Conservation (phyloP, 1,140 invertebrate species). For the Drosophila equinoxialis region DNA sequence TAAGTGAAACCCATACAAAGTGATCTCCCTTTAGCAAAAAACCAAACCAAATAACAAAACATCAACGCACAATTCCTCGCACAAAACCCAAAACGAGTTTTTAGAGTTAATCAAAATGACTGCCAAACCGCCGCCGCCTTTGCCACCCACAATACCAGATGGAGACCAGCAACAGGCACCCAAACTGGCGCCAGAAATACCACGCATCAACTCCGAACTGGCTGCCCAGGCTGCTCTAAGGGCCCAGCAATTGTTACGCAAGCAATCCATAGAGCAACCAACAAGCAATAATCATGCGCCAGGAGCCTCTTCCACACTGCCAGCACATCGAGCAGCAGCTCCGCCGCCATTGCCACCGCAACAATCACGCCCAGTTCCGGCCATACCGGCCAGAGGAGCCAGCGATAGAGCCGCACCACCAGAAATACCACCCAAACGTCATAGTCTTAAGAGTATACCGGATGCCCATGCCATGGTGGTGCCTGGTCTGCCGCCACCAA, state of each 20-base stretch:
- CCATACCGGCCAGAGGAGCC: slow-evolving; percentile 77
- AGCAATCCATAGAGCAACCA: slow-evolving; percentile 58
- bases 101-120: slow-evolving; percentile 43
- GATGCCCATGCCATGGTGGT: slow-evolving; percentile 64
- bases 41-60: slow-evolving; percentile 2
- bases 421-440: slow-evolving; percentile 81
- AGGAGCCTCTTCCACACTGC: slow-evolving; percentile 20
- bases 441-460: slow-evolving; percentile 76
- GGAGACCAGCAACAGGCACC: slow-evolving; percentile 47
- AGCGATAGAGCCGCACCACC: slow-evolving; percentile 71
- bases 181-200: slow-evolving; percentile 77
- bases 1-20: slow-evolving; percentile 39
- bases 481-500: slow-evolving; percentile 52
- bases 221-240: slow-evolving; percentile 79
- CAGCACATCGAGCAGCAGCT: slow-evolving; percentile 31
- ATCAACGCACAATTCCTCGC: slow-evolving; percentile 5
- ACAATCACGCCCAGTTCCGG: slow-evolving; percentile 74
- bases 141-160: slow-evolving; percentile 51
- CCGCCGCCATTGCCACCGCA: slow-evolving; percentile 73
- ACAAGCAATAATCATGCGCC: slow-evolving; percentile 32
- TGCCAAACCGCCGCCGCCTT: slow-evolving; percentile 68
- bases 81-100: slow-evolving; percentile 14
- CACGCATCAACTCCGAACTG: slow-evolving; percentile 74
- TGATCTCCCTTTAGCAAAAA: slow-evolving; percentile 8
- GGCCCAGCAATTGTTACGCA: slow-evolving; percentile 73